A percentile compares a stretch with the other conserved stretches of the same genome.
Evolutionary conservation across 2,888 invertebrate species (phyloP).

Genomic region (Cetonia aurata): DNA sequence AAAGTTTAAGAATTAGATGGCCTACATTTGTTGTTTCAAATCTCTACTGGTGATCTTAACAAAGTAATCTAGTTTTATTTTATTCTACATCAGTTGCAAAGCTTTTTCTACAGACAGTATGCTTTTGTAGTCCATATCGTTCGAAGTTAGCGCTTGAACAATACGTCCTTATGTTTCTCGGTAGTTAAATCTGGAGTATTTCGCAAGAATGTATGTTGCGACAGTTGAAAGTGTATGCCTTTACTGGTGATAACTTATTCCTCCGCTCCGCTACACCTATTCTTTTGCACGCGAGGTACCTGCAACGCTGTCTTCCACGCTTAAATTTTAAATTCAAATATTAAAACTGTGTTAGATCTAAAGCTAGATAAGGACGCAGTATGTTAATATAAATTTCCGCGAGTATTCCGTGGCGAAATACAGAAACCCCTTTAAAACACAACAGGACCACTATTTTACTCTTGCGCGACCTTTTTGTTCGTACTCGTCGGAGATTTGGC

Average conservation of each 20-base stretch:
- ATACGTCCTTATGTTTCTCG: constrained; percentile 60
- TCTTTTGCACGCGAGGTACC: too few relatives aligned
- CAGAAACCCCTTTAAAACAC: neutral
- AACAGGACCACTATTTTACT: neutral
- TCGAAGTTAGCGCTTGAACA: constrained; percentile 60
- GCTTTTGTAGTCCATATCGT: constrained; percentile 54
- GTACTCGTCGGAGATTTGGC: constrained; percentile 47
- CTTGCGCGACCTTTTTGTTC: constrained; percentile 4
- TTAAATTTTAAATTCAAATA: too few relatives aligned
- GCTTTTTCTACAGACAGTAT: constrained; percentile 14
- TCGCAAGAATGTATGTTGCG: constrained; percentile 7
- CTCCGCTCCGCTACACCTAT: too few relatives aligned
- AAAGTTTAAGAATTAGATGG: constrained; percentile 32
- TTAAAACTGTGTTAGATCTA: too few relatives aligned
- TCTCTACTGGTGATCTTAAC: constrained; percentile 30
- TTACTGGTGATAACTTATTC: too few relatives aligned
- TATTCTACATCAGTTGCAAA: constrained; percentile 19
- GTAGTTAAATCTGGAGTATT: constrained; percentile 57
- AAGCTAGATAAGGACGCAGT: too few relatives aligned
- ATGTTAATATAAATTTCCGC: too few relatives aligned
- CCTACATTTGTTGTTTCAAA: constrained; percentile 21
- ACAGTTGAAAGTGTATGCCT: too few relatives aligned
- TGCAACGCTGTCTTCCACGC: too few relatives aligned
- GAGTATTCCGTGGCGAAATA: too few relatives aligned
- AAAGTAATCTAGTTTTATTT: constrained; percentile 39